phyloP scores from a whole-genome alignment of 1,140 invertebrate genomes.

The Mesaphorura yosii region DNA sequence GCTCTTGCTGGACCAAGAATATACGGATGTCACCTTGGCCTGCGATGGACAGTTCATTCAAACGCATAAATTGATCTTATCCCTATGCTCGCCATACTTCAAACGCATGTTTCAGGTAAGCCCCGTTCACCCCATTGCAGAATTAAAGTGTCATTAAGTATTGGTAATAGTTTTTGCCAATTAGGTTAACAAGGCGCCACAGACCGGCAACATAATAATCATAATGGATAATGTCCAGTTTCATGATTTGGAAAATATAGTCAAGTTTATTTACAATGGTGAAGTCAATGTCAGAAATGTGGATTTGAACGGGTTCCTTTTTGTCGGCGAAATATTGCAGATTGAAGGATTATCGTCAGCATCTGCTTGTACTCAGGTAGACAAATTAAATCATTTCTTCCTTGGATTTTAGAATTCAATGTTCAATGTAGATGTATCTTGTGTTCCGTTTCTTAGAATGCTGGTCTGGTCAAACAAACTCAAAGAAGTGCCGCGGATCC shows the following conservation, averaged over 20 bases:
- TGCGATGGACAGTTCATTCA: conserved; percentile 69
- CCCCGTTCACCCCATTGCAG: not conserved
- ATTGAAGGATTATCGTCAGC: conserved; percentile 36
- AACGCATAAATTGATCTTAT: conserved; percentile 72
- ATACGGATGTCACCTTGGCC: conserved; percentile 62
- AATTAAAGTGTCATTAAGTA: not conserved
- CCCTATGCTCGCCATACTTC: conserved; percentile 75
- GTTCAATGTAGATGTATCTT: too few relatives aligned
- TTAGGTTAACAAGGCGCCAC: conserved; percentile 2
- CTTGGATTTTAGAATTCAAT: too few relatives aligned
- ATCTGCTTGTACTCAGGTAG: too few relatives aligned
- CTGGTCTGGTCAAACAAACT: too few relatives aligned
- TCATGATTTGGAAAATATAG: conserved; percentile 34
- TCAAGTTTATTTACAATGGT: conserved; percentile 37
- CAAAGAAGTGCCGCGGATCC: too few relatives aligned
- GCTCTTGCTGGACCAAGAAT: conserved; percentile 6
- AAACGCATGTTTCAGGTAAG: conserved; percentile 64
- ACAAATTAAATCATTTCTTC: too few relatives aligned
- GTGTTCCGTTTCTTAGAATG: too few relatives aligned
- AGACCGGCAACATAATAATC: conserved; percentile 35
- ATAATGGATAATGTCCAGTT: conserved; percentile 34
- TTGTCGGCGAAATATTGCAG: conserved; percentile 33
- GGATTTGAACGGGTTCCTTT: conserved; percentile 33
- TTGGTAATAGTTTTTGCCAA: too few relatives aligned
- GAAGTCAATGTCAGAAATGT: conserved; percentile 35